phyloP scores from a whole-genome alignment of 2,113 vertebrate species.

The Sturnira hondurensis region DNA sequence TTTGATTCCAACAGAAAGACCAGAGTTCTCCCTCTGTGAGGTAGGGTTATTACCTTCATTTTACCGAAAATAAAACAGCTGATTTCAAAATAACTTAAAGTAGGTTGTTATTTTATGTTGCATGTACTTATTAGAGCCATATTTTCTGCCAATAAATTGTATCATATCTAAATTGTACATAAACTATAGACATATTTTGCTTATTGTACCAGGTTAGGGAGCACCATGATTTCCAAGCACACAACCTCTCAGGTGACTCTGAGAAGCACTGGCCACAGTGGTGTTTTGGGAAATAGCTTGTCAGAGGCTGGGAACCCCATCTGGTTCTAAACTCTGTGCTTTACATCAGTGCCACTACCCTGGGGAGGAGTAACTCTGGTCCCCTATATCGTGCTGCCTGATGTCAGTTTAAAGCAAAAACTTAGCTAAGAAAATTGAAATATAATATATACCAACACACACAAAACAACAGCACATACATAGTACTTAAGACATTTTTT shows the following conservation, averaged over 20 bases:
- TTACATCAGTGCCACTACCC: not conserved
- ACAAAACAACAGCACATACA: not conserved
- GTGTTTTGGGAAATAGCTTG: not conserved
- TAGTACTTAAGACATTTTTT: not conserved
- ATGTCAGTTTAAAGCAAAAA: slow-evolving; percentile 9
- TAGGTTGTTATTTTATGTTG: not conserved
- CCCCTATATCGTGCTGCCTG: not conserved
- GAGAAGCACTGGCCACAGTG: not conserved
- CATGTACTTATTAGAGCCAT: not conserved
- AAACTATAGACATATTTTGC: not conserved
- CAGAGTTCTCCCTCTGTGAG: not conserved
- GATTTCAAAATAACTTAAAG: not conserved
- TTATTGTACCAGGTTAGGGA: not conserved
- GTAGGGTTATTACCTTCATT: not conserved
- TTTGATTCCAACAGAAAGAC: not conserved
- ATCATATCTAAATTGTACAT: not conserved
- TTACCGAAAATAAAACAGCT: not conserved
- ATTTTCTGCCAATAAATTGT: not conserved
- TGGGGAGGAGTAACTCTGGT: not conserved
- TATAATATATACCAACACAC: not conserved
- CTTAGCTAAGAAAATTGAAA: not conserved
- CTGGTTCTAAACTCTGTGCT: not conserved
- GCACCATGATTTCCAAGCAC: not conserved
- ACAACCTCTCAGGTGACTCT: not conserved
- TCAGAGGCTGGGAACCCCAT: not conserved